A percentile compares a stretch with the other conserved stretches of the same genome.
Evolutionary conservation across 2,797 vertebrate genomes (phyloP).

Genomic region (Poeciliopsis gracilis): DNA sequence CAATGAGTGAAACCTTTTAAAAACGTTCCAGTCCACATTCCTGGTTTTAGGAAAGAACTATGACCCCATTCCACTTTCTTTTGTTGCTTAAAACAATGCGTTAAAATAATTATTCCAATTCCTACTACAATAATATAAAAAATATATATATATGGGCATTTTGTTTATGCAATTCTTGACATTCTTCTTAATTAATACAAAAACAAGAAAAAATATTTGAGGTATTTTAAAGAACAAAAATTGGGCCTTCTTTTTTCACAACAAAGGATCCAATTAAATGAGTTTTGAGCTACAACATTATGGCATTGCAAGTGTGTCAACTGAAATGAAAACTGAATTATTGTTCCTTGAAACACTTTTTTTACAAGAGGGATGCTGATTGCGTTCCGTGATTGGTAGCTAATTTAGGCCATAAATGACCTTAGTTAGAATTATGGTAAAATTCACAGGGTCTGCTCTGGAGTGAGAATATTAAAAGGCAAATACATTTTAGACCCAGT

Average conservation of each 20-base stretch:
- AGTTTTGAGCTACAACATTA: not conserved
- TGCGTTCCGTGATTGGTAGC: not conserved
- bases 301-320: not conserved
- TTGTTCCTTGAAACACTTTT: not conserved
- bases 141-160: not conserved
- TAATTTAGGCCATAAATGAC: not conserved
- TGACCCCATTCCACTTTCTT: conserved; percentile 21
- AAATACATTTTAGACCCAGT: not conserved
- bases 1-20: conserved; percentile 1
- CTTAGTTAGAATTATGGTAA: not conserved
- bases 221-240: not conserved
- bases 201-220: not conserved
- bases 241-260: not conserved
- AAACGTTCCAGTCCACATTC: not conserved
- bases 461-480: not conserved
- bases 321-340: not conserved
- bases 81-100: not conserved
- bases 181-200: conserved; percentile 8
- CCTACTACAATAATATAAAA: not conserved
- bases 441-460: not conserved
- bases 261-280: not conserved
- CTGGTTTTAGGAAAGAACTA: conserved; percentile 16
- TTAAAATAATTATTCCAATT: conserved; percentile 18
- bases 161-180: not conserved
- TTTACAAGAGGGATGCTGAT: not conserved